Conservation (phyloP, 1,140 invertebrate genomes). For the Solenopsis invicta region DNA sequence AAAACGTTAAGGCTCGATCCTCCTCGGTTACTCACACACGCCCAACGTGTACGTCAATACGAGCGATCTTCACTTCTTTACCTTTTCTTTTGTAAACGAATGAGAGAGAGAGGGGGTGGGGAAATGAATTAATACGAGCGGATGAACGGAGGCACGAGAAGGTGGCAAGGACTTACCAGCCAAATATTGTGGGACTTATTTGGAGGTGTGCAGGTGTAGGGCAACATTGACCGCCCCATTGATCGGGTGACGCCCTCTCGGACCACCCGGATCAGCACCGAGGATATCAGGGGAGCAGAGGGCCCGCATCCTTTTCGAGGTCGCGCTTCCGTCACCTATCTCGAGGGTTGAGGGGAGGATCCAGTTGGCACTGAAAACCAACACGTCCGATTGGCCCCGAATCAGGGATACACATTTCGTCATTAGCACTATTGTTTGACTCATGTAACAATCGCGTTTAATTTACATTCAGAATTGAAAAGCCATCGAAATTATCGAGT, state of each 20-base stretch:
- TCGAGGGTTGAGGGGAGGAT: constrained; percentile 70
- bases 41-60: constrained; percentile 26
- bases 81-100: constrained; percentile 45
- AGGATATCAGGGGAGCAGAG: constrained; percentile 77
- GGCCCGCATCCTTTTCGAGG: constrained; percentile 76
- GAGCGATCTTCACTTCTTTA: constrained; percentile 34
- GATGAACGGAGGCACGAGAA: constrained; percentile 77
- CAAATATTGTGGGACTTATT: constrained; percentile 77
- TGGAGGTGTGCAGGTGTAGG: constrained; percentile 77
- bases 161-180: constrained; percentile 80
- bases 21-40: constrained; percentile 39
- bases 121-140: constrained; percentile 74
- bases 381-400: constrained; percentile 79
- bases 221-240: constrained; percentile 72
- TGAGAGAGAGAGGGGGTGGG: constrained; percentile 64
- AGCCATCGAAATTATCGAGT: background rate
- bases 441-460: constrained; percentile 1
- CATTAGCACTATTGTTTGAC: constrained; percentile 48
- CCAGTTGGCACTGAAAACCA: constrained; percentile 86
- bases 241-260: constrained; percentile 74
- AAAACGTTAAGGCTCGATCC: constrained; percentile 47
- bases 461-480: constrained; percentile 5
- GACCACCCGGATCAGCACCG: constrained; percentile 78
- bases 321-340: constrained; percentile 77
- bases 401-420: constrained; percentile 65